A percentile compares a stretch with the other conserved stretches of the same genome.
phyloP scores from a whole-genome alignment of 2,113 vertebrate genomes.

The Rhynchomys soricoides region DNA sequence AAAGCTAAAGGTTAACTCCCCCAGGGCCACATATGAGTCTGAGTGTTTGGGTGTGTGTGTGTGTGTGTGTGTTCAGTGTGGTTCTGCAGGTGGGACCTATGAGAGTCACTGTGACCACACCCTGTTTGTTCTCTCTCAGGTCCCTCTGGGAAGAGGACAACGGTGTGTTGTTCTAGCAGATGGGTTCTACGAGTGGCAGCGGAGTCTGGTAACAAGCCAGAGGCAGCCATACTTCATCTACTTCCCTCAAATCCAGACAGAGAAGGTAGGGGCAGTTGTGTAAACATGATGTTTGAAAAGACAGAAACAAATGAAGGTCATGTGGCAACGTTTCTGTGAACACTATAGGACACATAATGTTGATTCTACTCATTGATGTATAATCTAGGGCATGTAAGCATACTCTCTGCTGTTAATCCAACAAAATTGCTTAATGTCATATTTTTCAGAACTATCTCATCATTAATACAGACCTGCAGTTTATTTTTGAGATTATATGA shows the following conservation, averaged over 20 bases:
- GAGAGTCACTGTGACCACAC: background rate
- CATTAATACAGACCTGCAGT: background rate
- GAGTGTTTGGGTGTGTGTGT: background rate
- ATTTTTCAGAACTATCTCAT: background rate
- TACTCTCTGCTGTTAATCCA: background rate
- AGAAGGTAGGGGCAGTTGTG: slow-evolving; percentile 74
- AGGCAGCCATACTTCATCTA: slow-evolving; percentile 98
- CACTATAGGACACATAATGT: background rate
- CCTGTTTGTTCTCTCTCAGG: slow-evolving; percentile 82
- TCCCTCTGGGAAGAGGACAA: slow-evolving; percentile 92
- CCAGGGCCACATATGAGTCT: background rate
- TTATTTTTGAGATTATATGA: background rate
- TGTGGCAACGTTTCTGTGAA: background rate
- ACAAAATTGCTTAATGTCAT: background rate
- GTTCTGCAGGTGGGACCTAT: background rate
- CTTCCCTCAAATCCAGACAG: slow-evolving; percentile 88
- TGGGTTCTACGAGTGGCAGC: slow-evolving; percentile 97
- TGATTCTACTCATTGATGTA: too few species aligned
- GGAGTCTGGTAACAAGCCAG: slow-evolving; percentile 75
- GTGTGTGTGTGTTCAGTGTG: background rate
- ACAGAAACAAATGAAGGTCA: background rate
- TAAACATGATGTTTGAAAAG: background rate
- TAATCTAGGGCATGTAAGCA: background rate
- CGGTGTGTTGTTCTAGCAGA: slow-evolving; percentile 97
- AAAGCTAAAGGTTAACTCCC: background rate